Percentiles rank a stretch among this genome's conserved stretches.
These are phyloP conservation scores for Crematogaster levior DNA, from an alignment of 2,888 invertebrate genomes.

Conservation along the genomic window DNA sequence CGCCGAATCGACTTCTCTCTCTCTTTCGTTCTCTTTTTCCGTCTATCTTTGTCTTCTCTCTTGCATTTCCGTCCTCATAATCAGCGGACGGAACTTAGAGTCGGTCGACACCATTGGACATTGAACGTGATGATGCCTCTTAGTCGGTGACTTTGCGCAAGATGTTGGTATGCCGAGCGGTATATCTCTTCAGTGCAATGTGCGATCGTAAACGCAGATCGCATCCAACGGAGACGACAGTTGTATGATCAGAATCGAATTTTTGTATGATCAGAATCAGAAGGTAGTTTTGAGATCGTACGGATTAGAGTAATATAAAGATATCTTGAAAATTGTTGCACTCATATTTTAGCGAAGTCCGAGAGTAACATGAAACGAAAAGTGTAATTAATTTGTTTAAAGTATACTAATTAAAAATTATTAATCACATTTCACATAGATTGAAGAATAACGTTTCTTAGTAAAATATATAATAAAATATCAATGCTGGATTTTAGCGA, in stretches of 20 bases:
- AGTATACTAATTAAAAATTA: too few relatives aligned
- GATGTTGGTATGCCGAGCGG: constrained; percentile 35
- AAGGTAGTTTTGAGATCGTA: neutral
- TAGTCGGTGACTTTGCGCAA: constrained; percentile 40
- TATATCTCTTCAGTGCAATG: constrained; percentile 2
- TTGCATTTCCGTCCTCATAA: constrained; percentile 47
- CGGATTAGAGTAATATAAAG: neutral
- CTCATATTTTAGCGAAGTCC: neutral
- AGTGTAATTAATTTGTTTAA: neutral
- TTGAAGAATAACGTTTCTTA: neutral
- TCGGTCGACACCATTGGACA: constrained; percentile 25
- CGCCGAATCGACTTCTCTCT: constrained; percentile 11
- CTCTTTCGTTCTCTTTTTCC: neutral
- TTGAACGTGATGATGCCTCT: constrained; percentile 36
- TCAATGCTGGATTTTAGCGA: neutral
- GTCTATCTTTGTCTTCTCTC: neutral
- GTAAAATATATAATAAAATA: neutral
- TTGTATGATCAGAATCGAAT: constrained; percentile 33
- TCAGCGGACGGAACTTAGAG: constrained; percentile 37
- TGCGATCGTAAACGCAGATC: constrained; percentile 23
- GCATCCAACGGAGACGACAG: constrained; percentile 1
- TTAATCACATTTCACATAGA: neutral
- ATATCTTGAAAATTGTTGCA: neutral
- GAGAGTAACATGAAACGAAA: neutral
- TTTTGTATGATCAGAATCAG: too few relatives aligned